phyloP scores from a whole-genome alignment of 2,888 invertebrate genomes.

The Drosophila emarginata region DNA sequence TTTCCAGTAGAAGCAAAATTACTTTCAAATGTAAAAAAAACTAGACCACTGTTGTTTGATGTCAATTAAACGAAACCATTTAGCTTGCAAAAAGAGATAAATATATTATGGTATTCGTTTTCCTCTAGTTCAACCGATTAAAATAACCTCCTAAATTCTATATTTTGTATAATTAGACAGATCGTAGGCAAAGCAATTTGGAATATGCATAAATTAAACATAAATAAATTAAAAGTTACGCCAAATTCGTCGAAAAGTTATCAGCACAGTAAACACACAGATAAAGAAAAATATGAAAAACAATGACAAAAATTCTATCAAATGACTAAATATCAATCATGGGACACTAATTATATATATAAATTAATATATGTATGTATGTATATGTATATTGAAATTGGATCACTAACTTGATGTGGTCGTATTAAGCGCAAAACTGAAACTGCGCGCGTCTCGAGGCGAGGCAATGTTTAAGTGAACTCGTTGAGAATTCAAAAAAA shows the following conservation, averaged over 20 bases:
- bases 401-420: constrained; percentile 62
- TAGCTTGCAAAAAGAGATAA: too few species aligned
- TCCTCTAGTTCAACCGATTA: too few species aligned
- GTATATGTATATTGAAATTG: constrained; percentile 21
- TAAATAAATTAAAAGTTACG: background rate
- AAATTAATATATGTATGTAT: constrained; percentile 24
- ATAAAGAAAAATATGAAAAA: constrained; percentile 2
- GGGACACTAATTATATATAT: constrained; percentile 6
- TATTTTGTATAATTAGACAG: too few species aligned
- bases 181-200: background rate
- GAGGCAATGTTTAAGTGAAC: constrained; percentile 64
- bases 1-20: too few species aligned
- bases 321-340: constrained; percentile 1
- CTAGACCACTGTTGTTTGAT: too few species aligned
- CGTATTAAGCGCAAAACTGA: constrained; percentile 65
- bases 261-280: background rate
- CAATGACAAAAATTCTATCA: background rate
- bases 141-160: too few species aligned
- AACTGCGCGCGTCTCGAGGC: constrained; percentile 61
- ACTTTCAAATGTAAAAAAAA: too few species aligned
- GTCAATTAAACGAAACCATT: too few species aligned
- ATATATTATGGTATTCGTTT: too few species aligned
- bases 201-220: too few species aligned
- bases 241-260: background rate
- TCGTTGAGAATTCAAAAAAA: constrained; percentile 55